Conservation (phyloP, 2,797 vertebrate species). For the Sebastes oblongus region DNA sequence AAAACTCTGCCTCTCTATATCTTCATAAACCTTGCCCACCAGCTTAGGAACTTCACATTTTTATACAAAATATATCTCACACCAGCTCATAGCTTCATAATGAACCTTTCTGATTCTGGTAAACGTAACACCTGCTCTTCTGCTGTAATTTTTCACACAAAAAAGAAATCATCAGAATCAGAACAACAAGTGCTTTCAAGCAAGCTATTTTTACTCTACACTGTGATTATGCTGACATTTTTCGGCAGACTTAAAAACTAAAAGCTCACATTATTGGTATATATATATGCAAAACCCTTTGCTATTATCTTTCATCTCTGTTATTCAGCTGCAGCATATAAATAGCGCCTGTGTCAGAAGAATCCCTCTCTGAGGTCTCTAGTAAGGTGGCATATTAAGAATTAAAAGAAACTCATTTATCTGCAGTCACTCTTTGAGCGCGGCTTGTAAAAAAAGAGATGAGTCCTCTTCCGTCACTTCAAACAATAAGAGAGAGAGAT, state of each 20-base stretch:
- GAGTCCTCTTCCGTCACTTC: not conserved
- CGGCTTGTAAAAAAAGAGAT: conserved; percentile 5
- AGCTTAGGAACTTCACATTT: not conserved
- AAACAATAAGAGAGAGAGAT: conserved; percentile 22
- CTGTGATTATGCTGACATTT: not conserved
- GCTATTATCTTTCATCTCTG: not conserved
- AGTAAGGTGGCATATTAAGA: conserved; percentile 4
- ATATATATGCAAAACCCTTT: not conserved
- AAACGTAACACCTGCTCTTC: not conserved
- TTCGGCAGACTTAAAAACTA: not conserved
- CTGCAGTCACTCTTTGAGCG: conserved; percentile 1
- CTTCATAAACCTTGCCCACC: not conserved
- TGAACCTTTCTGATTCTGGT: not conserved
- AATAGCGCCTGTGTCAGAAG: not conserved
- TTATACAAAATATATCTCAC: not conserved
- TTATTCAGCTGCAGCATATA: conserved; percentile 2
- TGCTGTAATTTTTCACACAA: not conserved
- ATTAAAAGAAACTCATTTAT: conserved; percentile 4
- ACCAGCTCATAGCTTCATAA: not conserved
- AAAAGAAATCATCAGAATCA: not conserved
- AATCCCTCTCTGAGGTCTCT: not conserved
- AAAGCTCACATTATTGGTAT: not conserved
- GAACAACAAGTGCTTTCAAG: not conserved
- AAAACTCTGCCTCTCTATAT: not conserved
- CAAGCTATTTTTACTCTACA: not conserved